A percentile compares a stretch with the other conserved stretches of the same genome.
These are phyloP conservation scores for Fulica atra DNA, from an alignment of 2,113 vertebrate genomes.

Conservation along the genomic window DNA sequence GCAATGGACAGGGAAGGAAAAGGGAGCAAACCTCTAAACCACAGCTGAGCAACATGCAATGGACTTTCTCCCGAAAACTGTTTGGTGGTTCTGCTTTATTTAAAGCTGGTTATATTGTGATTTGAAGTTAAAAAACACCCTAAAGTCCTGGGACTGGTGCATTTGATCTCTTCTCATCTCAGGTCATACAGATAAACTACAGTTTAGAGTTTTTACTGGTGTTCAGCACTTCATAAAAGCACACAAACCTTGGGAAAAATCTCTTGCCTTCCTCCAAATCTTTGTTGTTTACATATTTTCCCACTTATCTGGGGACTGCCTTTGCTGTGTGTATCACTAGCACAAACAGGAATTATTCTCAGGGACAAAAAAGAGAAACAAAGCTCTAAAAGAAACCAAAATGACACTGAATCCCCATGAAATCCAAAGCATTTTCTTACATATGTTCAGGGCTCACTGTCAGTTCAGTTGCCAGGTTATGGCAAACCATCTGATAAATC, in stretches of 20 bases:
- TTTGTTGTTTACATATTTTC: neutral
- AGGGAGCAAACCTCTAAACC: neutral
- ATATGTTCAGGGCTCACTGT: neutral
- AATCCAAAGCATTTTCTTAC: neutral
- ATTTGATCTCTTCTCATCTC: constrained; percentile 29
- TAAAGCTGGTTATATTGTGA: constrained; percentile 12
- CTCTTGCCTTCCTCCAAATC: neutral
- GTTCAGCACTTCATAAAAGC: neutral
- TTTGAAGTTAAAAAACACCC: neutral
- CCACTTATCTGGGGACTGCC: neutral
- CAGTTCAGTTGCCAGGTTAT: neutral
- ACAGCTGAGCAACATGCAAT: neutral
- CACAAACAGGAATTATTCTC: neutral
- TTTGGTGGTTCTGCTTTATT: constrained; percentile 6
- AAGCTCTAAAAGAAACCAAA: neutral
- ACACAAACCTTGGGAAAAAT: neutral
- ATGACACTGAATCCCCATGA: neutral
- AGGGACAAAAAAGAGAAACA: neutral
- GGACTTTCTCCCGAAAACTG: neutral
- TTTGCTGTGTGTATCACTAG: neutral
- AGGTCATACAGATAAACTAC: neutral
- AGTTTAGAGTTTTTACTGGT: constrained; percentile 34
- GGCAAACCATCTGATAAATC: neutral
- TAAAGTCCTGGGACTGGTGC: neutral
- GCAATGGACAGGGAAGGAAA: neutral